Evolutionary conservation across 1,140 invertebrate species (phyloP).

Genomic region (Drosophila mauritiana): DNA sequence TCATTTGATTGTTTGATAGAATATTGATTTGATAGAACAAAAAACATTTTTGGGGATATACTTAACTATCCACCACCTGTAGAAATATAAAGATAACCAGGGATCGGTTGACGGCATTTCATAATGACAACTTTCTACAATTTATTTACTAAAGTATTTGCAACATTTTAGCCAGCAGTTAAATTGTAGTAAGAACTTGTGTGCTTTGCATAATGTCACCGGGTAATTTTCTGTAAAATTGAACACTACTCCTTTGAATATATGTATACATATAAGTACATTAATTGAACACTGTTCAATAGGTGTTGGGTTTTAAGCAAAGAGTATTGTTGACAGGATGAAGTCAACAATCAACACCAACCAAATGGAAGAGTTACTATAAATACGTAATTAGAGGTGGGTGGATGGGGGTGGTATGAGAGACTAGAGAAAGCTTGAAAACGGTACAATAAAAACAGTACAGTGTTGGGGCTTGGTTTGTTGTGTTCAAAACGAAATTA

Average conservation of each 20-base stretch:
- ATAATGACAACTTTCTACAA: conserved; percentile 23
- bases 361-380: conserved; percentile 31
- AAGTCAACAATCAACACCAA: conserved; percentile 60
- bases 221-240: conserved; percentile 29
- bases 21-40: neutral
- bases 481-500: conserved; percentile 74
- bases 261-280: conserved; percentile 2
- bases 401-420: conserved; percentile 63
- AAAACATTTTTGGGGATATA: conserved; percentile 7
- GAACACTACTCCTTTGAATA: conserved; percentile 18
- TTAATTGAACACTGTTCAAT: conserved; percentile 16
- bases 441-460: conserved; percentile 48
- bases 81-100: conserved; percentile 9
- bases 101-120: conserved; percentile 22
- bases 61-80: conserved; percentile 63
- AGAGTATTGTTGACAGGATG: conserved; percentile 33
- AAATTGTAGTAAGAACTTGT: conserved; percentile 58
- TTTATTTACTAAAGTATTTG: conserved; percentile 40
- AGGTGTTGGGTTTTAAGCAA: conserved; percentile 10
- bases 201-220: conserved; percentile 51
- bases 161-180: conserved; percentile 77
- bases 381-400: conserved; percentile 53
- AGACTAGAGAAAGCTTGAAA: conserved; percentile 62
- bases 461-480: conserved; percentile 41
- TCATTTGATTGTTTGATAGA: conserved; percentile 2